Conservation (phyloP, 2,888 invertebrate species). For the Scaptomyza cyrtandrae region DNA sequence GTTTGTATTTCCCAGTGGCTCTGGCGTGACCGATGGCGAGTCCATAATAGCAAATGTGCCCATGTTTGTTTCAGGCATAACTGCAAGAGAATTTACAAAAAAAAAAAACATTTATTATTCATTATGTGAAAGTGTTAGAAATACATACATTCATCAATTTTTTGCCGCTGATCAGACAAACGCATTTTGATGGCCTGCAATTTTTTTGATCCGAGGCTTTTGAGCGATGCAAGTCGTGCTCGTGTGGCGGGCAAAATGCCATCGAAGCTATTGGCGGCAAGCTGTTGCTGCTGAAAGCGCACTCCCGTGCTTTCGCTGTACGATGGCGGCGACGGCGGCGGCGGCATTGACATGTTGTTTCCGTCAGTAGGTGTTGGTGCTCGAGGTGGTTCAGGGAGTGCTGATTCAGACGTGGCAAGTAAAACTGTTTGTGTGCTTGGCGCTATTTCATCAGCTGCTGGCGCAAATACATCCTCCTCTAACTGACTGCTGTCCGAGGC, state of each 20-base stretch:
- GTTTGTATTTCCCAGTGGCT: conserved; percentile 81
- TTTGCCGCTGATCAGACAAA: conserved; percentile 85
- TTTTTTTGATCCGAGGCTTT: conserved; percentile 89
- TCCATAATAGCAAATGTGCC: conserved; percentile 84
- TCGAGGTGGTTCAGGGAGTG: conserved; percentile 1
- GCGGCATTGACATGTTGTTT: conserved; percentile 3
- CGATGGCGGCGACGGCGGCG: conserved; percentile 53
- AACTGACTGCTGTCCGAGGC: conserved; percentile 81
- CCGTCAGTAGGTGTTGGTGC: conserved; percentile 22
- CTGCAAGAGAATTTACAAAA: conserved; percentile 61
- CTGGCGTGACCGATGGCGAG: conserved; percentile 83
- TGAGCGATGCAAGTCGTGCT: conserved; percentile 87
- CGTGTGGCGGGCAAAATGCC: conserved; percentile 84
- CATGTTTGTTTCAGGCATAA: conserved; percentile 79
- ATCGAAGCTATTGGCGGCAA: conserved; percentile 58
- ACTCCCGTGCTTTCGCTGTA: conserved; percentile 63
- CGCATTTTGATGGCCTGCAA: conserved; percentile 88
- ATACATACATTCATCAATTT: conserved; percentile 83
- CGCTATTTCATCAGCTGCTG: conserved; percentile 66
- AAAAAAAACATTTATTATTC: too few relatives aligned
- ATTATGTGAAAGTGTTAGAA: background rate
- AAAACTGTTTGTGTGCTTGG: conserved; percentile 43
- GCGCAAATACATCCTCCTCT: conserved; percentile 81
- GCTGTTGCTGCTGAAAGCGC: conserved; percentile 71
- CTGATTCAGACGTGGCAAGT: background rate